Evolutionary conservation across 2,888 invertebrate genomes (phyloP).

Genomic region (Nemotelus pantherinus): DNA sequence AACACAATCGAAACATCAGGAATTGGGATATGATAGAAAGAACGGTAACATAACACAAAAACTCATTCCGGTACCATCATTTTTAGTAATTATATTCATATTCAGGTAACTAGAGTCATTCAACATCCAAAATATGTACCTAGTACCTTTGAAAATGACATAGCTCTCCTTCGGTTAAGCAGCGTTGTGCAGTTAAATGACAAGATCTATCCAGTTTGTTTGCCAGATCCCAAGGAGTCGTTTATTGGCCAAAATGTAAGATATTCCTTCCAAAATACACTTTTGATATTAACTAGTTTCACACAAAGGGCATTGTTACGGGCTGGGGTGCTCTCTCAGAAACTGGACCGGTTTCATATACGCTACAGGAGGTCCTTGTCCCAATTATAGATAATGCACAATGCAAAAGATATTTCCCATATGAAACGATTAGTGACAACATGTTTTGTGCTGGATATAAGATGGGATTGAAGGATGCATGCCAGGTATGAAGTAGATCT

Average conservation of each 20-base stretch:
- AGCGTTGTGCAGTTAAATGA: constrained; percentile 69
- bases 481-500: constrained; percentile 54
- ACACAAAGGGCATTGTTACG: constrained; percentile 70
- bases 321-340: constrained; percentile 84
- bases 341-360: constrained; percentile 75
- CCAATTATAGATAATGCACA: constrained; percentile 74
- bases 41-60: constrained; percentile 56
- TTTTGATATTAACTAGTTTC: constrained; percentile 63
- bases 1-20: constrained; percentile 74
- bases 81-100: constrained; percentile 7
- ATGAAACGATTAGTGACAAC: constrained; percentile 61
- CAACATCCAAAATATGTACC: constrained; percentile 76
- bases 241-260: constrained; percentile 59
- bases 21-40: constrained; percentile 61
- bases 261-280: background rate
- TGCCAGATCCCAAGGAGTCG: constrained; percentile 69
- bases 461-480: constrained; percentile 62
- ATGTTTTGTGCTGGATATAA: constrained; percentile 63
- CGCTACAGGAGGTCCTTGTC: constrained; percentile 79
- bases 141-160: constrained; percentile 83
- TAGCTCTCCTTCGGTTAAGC: constrained; percentile 78
- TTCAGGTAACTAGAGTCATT: constrained; percentile 59
- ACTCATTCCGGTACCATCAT: constrained; percentile 62
- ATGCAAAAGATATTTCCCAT: constrained; percentile 61
- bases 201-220: constrained; percentile 78